Base-by-base conservation (phyloP, 2,113 vertebrate species). In the Alces alces region DNA sequence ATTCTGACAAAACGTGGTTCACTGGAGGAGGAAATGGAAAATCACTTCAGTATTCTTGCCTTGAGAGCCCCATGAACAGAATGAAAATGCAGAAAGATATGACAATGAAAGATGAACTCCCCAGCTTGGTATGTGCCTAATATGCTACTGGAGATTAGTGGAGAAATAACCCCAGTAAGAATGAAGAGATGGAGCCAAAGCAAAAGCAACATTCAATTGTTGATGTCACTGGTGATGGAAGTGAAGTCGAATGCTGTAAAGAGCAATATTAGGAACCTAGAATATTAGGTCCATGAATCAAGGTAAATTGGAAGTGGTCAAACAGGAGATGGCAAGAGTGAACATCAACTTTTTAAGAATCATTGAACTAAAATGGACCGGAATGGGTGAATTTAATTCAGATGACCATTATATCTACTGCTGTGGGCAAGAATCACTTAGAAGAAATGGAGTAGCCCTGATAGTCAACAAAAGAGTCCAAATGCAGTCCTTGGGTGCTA, bases 301-400 rank as follows among this genome's bases (percentile, higher is more conserved):
- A 70, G 64, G 17, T 70, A 21, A 70, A 36, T 19, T 70, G 64
- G n/a, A 70, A 70, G 64, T 36, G 1, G n/a, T 70, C 64, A 70
- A 36, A 36, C n/a, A 70, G 64, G 64, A 70, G n/a, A 36, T 36
- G 17, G 17, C 64, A 70, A 70, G n/a, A 70, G n/a, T 21, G 64
- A 70, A 11, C 64, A 70, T 5, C 1, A 0, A 36, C 64, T 70
- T 70, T 70, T 36, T 70, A 36, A n/a, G n/a, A 70, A 36, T 21
- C 17, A 70, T 19, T 36, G 19, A 70, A 70, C n/a, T 36, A 10
- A 70, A 70, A 36, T 70, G 64, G 64, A 11, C n/a, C 0, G 0
- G 64, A 66, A 36, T 70, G n/a, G 64, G 64, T 70, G n/a, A 36
- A 70, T 36, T 70, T 36, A 21, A 36, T 36, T 70, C n/a, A 3